Evolutionary conservation across 2,797 vertebrate genomes (phyloP), one percentile per base, ranked within the genome.

Genomic region (Trematomus bernacchii): DNA sequence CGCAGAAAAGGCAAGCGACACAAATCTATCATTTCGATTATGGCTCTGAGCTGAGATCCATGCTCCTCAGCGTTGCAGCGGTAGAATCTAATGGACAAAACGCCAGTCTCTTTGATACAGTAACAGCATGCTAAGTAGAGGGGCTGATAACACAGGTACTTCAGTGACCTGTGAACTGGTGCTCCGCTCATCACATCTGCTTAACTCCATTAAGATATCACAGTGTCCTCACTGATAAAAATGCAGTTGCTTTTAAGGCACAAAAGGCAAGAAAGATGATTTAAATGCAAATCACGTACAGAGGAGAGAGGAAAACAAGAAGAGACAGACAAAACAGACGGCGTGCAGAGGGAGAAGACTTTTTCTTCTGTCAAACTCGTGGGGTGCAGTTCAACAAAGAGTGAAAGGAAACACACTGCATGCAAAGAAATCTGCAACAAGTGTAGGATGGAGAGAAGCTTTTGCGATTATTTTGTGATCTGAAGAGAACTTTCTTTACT

Each of bases 141-240:
- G 15, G 64, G 47, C 65, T 76, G 80, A 91, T 91, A 87, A 80
- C 46, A 76, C 42, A 79, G 71, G 72, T 54, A 82, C 88, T 88
- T 90, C 76, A 89, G 72, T 16, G 60, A 50, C 69, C 66, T 33
- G 87, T 92, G 78, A 90, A 50, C 66, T n/a, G 43, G 65, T 58
- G 61, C 80, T 71, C 67, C 58, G 75, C 79, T 87, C 81, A 86
- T 89, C 80, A 71, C 81, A 83, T 83, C 78, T 72, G 83, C 84
- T 85, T 85, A 79, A 88, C 80, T 89, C 71, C 80, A 87, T 89
- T 83, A 91, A 72, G 75, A 81, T 85, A 83, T 73, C 54, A 58
- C 59, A 40, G 67, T 52, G 60, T 79, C 74, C 66, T 10, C 11
- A 66, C 40, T 66, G 64, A 76, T 66, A 76, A 77, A 82, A 77